These are phyloP conservation scores for Dolichotis patagonum DNA, from an alignment of 2,113 vertebrate species.

Conservation along the genomic window DNA sequence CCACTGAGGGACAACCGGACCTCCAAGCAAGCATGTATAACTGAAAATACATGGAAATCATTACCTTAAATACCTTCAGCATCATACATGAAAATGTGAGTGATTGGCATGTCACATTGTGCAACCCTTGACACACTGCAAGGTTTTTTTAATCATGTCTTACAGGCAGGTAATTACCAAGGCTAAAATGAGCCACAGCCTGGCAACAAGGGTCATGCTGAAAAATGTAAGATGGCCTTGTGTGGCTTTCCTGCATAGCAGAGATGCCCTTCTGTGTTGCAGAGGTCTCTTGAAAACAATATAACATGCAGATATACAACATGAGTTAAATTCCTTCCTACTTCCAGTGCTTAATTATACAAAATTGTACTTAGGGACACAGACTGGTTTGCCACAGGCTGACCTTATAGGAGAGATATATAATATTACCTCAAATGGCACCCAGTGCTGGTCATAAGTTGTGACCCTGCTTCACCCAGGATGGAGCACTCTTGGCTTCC, in stretches of 20 bases:
- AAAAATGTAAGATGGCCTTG: neutral
- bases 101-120: neutral
- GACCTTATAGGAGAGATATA: neutral
- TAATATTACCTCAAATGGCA: neutral
- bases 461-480: neutral
- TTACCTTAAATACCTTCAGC: neutral
- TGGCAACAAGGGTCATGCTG: neutral
- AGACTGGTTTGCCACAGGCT: neutral
- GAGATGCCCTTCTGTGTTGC: neutral
- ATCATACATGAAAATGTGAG: neutral
- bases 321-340: neutral
- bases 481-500: neutral
- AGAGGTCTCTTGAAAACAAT: neutral
- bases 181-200: neutral
- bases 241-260: neutral
- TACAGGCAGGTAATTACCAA: neutral
- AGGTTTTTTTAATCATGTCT: neutral
- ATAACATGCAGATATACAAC: too few relatives aligned
- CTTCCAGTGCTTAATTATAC: neutral
- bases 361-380: neutral
- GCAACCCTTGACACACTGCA: neutral
- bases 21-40: neutral
- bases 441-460: neutral
- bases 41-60: neutral
- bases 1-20: neutral